Evolutionary conservation across 2,113 vertebrate genomes (phyloP), one percentile per base, ranked within the genome.

Genomic region (Fukomys damarensis): DNA sequence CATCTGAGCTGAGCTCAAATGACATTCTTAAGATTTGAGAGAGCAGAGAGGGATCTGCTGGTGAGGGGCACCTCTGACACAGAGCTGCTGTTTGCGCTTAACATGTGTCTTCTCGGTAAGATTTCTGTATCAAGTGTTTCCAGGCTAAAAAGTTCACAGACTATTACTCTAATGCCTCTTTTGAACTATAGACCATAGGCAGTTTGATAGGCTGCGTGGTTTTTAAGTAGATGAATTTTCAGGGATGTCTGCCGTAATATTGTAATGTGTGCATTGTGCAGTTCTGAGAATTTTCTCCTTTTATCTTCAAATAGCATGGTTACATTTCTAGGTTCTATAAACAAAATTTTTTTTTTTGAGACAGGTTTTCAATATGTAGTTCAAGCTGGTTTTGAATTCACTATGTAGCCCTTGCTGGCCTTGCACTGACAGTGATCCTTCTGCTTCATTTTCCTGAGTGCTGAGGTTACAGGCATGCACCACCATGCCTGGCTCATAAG

Each of bases 231-330:
- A 70, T 63, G 2, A 91, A 54, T 96, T 63, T 65, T 90, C 56
- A 77, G 52, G 20, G 52, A 72, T 87, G 9, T 0, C 46, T 97
- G 97, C 68, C n/a, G 5, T 95, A 61, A 54, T 96, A 77, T 77
- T 74, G 68, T 95, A 91, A 90, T 61, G 81, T 19, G 49, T 89
- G 3, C 26, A 2, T 81, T 61, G 28, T 52, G 41, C 24, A 85
- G 12, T 61, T 96, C 88, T 96, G 52, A 95, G 97, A 82, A 92
- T 11, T 32, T 49, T 24, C 5, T 95, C 88, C 93, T 95, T 97
- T 91, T 70, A 24, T 88, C 38, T 22, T 94, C 35, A 86, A 22
- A 79, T 43, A 96, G 24, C 84, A 58, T 16, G 90, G 65, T 96
- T 98, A 59, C 86, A 58, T 63, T 89, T 66, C 4, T 61, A 92